Evolutionary conservation across 2,888 invertebrate species (phyloP).

Genomic region (Hydrotaea cyrtoneurina): DNA sequence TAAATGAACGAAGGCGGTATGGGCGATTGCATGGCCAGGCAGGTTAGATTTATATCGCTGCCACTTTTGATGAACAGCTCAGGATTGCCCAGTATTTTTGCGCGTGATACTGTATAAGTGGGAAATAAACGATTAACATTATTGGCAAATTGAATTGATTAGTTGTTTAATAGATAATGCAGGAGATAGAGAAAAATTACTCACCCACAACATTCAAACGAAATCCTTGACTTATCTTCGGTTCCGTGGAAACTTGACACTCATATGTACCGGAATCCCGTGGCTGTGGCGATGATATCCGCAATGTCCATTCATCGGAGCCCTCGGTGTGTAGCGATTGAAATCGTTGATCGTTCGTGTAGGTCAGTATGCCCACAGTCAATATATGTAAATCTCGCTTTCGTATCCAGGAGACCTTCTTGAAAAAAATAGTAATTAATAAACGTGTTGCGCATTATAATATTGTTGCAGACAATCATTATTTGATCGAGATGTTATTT

Average conservation of each 20-base stretch:
- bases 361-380: constrained; percentile 87
- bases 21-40: constrained; percentile 90
- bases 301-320: constrained; percentile 87
- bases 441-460: constrained; percentile 39
- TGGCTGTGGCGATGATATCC: constrained; percentile 85
- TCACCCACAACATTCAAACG: constrained; percentile 87
- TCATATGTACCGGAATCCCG: constrained; percentile 87
- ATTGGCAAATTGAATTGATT: neutral
- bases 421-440: constrained; percentile 33
- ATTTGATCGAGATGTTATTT: neutral
- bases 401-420: constrained; percentile 90
- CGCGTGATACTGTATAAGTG: constrained; percentile 89
- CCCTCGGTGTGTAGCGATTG: constrained; percentile 87
- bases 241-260: constrained; percentile 89
- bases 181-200: constrained; percentile 77
- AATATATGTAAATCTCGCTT: constrained; percentile 90
- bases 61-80: constrained; percentile 95
- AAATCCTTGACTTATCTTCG: constrained; percentile 88
- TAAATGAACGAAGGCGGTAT: constrained; percentile 88
- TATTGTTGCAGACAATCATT: neutral
- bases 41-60: constrained; percentile 95
- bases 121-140: constrained; percentile 13
- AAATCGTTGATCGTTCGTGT: constrained; percentile 87
- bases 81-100: constrained; percentile 92
- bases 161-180: no score